These are phyloP conservation scores for Macropis europaea DNA, from an alignment of 2,888 invertebrate species.

Conservation along the genomic window DNA sequence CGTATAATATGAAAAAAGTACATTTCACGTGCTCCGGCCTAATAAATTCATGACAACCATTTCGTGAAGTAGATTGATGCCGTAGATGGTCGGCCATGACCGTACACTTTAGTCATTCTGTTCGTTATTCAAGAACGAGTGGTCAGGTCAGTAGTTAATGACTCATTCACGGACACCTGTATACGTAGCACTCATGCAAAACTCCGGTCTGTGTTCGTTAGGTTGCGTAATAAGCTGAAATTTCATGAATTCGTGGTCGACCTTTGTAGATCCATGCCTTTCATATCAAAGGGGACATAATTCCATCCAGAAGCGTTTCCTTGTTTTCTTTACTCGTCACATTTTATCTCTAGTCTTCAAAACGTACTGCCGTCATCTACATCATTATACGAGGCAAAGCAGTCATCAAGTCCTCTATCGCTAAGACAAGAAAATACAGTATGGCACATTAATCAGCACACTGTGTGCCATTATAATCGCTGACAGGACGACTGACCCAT, in stretches of 20 bases:
- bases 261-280: conserved; percentile 1
- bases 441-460: no score
- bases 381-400: no score
- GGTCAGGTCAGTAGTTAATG: conserved; percentile 49
- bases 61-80: conserved; percentile 23
- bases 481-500: no score
- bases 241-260: conserved; percentile 29
- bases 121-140: conserved; percentile 46
- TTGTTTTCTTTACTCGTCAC: background rate
- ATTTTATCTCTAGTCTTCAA: no score
- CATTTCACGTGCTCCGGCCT: no score
- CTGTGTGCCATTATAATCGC: no score
- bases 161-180: conserved; percentile 53
- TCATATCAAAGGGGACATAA: background rate
- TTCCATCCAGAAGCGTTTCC: background rate
- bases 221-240: conserved; percentile 43
- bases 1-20: no score
- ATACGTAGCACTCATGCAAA: conserved; percentile 1
- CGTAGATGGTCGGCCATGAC: conserved; percentile 28
- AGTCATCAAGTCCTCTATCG: no score
- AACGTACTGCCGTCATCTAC: no score
- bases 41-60: background rate
- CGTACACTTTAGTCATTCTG: conserved; percentile 24
- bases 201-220: conserved; percentile 6
- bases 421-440: no score